phyloP scores from a whole-genome alignment of 2,113 vertebrate genomes.

The Esox niger region DNA sequence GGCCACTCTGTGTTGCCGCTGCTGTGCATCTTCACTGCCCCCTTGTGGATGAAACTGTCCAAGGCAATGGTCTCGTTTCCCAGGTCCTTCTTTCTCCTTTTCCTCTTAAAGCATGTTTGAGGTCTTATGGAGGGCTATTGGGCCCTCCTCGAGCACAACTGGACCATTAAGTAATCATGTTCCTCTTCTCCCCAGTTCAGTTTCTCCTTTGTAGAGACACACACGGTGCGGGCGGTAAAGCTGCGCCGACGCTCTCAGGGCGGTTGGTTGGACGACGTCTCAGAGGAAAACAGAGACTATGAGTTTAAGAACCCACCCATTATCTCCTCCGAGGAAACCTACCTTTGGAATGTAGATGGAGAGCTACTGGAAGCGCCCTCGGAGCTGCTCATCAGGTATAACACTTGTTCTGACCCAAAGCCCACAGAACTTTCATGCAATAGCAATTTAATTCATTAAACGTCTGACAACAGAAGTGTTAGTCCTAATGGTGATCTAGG shows the following conservation, averaged over 20 bases:
- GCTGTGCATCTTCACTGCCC: slow-evolving; percentile 35
- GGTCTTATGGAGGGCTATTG: too few species aligned
- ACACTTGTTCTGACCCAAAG: neutral
- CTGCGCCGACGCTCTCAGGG: slow-evolving; percentile 50
- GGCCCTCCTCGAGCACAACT: too few species aligned
- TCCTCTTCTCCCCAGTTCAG: slow-evolving; percentile 66
- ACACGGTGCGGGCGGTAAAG: slow-evolving; percentile 76
- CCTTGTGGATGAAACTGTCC: slow-evolving; percentile 37
- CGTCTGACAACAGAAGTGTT: too few species aligned
- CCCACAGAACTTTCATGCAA: neutral
- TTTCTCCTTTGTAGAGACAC: slow-evolving; percentile 84
- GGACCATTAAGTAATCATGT: neutral
- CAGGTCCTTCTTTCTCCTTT: neutral
- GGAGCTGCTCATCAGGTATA: slow-evolving; percentile 77
- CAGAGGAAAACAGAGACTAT: slow-evolving; percentile 37
- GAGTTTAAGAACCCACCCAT: slow-evolving; percentile 34
- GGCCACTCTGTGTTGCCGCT: too few species aligned
- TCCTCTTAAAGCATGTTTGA: neutral
- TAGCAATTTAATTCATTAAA: too few species aligned
- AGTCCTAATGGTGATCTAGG: too few species aligned
- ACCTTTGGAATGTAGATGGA: slow-evolving; percentile 84
- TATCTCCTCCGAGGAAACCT: slow-evolving; percentile 58
- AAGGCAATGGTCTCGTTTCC: neutral
- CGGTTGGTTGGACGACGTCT: slow-evolving; percentile 22
- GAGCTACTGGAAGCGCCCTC: slow-evolving; percentile 75